Base-by-base conservation (phyloP, 2,888 invertebrate genomes). In the Galeopsomyia nigrocyanea region DNA sequence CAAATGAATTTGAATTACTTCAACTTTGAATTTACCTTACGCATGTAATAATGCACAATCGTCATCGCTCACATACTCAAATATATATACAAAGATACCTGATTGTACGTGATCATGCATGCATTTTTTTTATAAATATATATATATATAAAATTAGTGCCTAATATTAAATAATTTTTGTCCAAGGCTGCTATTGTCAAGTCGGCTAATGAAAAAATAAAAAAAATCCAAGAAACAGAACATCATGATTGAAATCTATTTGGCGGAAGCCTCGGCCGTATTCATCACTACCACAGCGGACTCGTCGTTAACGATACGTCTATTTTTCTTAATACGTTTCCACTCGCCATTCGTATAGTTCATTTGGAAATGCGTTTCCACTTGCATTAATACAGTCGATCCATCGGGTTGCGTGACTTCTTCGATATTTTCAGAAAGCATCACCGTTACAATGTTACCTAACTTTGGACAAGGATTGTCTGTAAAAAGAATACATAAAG, bases 261-360 rank as follows among this genome's bases (percentile, higher is more conserved):
- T 73, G 21, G 68, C 50, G 21, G 68, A 5, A 66, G 64, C 51
- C 17, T 68, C 66, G 49, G 61, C 58, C 79, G 78, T 83, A 79
- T 82, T 84, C 74, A 83, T 80, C 77, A 84, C 81, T 77, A 84
- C 79, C 46, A 80, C 81, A 21, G 81, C 80, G 49, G 83, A 77
- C 39, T 86, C 86, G 46, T 87, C 86, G 3, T 82, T 85, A 7
- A 88, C 94, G 78, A 94, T 89, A 71, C 94, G 92, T 72, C 95
- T 89, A 86, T 93, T 94, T 82, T 98, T 98, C 87, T 97, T 96
- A 80, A 98, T 94, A 80, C 94, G 89, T 84, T 97, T 97, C 98
- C 98, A 99, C 85, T 98, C 97, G 39, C 98, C 98, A 67, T 96
- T 97, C 83, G 95, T 95, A 88, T 98, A 98, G 88, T 99, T 98